A percentile compares a stretch with the other conserved stretches of the same genome.
phyloP scores from a whole-genome alignment of 2,888 invertebrate genomes.

The Leistus spinibarbis region DNA sequence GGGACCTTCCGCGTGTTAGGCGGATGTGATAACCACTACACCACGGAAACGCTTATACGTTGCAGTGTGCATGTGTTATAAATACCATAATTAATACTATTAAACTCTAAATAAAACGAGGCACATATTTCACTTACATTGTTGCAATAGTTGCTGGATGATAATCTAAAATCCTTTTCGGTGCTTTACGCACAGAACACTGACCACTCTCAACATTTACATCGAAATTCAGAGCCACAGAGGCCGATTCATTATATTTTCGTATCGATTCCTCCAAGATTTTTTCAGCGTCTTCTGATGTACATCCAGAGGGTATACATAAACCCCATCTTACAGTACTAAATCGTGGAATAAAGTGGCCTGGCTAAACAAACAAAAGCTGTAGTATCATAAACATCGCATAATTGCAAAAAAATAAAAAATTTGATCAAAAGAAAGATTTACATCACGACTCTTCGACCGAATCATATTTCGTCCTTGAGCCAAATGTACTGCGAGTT shows the following conservation, averaged over 20 bases:
- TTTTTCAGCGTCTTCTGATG: slow-evolving; percentile 63
- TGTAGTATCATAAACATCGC: slow-evolving; percentile 38
- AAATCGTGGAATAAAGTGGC: slow-evolving; percentile 74
- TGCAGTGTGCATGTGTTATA: background rate
- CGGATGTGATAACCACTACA: slow-evolving; percentile 79
- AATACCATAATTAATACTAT: background rate
- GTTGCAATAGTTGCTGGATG: slow-evolving; percentile 15
- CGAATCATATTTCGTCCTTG: slow-evolving; percentile 69
- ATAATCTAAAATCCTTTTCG: slow-evolving; percentile 16
- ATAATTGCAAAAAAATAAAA: background rate
- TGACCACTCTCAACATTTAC: slow-evolving; percentile 65
- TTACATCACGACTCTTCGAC: slow-evolving; percentile 68
- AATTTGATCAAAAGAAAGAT: slow-evolving; percentile 42
- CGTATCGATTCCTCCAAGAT: slow-evolving; percentile 65
- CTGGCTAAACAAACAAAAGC: slow-evolving; percentile 61
- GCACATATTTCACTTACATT: slow-evolving; percentile 5
- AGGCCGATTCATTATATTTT: slow-evolving; percentile 62
- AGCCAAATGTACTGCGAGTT: slow-evolving; percentile 67
- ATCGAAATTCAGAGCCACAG: slow-evolving; percentile 60
- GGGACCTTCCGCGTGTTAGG: slow-evolving; percentile 91
- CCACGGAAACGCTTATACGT: slow-evolving; percentile 12
- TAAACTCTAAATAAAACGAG: background rate
- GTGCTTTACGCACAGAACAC: slow-evolving; percentile 62
- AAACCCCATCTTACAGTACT: slow-evolving; percentile 74
- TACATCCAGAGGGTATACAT: slow-evolving; percentile 70